A percentile compares a stretch with the other conserved stretches of the same genome.
phyloP scores from a whole-genome alignment of 2,888 invertebrate species.

The Dastarcus helophoroides region DNA sequence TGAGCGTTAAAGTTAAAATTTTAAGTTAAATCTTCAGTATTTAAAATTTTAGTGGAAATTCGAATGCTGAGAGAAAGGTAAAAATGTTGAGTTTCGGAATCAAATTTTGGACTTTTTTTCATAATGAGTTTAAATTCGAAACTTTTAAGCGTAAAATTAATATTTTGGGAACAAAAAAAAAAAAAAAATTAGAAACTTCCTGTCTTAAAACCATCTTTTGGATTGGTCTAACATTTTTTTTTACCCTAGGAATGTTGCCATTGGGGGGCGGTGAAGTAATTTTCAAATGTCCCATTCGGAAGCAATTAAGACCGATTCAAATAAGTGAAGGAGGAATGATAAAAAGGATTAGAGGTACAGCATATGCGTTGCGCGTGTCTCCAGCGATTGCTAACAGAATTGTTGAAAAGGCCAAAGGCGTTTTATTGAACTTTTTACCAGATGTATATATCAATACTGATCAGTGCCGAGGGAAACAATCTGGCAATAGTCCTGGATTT shows the following conservation, averaged over 20 bases:
- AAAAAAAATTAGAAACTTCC: no score
- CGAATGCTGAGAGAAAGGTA: no score
- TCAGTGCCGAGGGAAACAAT: conserved; percentile 74
- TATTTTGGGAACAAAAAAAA: no score
- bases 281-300: conserved; percentile 80
- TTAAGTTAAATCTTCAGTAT: no score
- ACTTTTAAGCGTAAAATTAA: no score
- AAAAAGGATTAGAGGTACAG: conserved; percentile 84
- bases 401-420: conserved; percentile 84
- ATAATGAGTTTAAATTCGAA: no score
- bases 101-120: no score
- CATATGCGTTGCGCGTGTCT: conserved; percentile 82
- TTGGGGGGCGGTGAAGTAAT: conserved; percentile 86
- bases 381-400: conserved; percentile 89
- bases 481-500: conserved; percentile 86
- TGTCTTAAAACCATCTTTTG: no score
- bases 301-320: conserved; percentile 71
- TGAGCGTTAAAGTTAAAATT: no score
- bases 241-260: conserved; percentile 58
- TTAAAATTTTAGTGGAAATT: no score
- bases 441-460: conserved; percentile 95
- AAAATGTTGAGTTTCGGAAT: conserved; percentile 5
- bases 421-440: conserved; percentile 80
- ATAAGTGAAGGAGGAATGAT: conserved; percentile 78
- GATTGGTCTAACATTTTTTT: conserved; percentile 4